Conservation (phyloP, 2,888 invertebrate genomes). For the Cloeon dipterum region DNA sequence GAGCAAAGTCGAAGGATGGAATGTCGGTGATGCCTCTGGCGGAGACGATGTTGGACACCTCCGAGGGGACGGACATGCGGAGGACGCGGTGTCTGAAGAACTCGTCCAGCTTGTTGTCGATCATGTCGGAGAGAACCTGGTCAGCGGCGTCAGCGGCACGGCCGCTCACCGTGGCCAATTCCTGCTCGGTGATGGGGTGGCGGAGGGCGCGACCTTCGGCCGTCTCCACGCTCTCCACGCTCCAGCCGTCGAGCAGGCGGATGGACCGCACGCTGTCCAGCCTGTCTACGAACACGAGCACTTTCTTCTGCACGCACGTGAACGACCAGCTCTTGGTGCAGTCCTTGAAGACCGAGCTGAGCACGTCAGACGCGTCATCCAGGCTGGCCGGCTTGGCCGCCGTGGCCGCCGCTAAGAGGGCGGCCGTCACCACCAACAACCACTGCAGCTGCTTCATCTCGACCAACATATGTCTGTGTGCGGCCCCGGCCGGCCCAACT, state of each 20-base stretch:
- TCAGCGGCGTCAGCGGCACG: slow-evolving; percentile 3
- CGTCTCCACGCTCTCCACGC: slow-evolving; percentile 5
- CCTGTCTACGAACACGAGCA: slow-evolving; percentile 28
- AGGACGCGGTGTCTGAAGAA: slow-evolving; percentile 33
- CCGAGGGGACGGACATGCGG: slow-evolving; percentile 12
- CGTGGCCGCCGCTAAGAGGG: too few species aligned
- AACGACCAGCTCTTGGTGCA: slow-evolving; percentile 31
- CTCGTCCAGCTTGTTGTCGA: slow-evolving; percentile 27
- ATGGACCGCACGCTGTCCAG: slow-evolving; percentile 28
- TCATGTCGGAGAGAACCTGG: slow-evolving; percentile 13
- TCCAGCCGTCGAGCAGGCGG: slow-evolving; percentile 15
- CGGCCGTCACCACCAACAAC: too few species aligned
- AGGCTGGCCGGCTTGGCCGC: too few species aligned
- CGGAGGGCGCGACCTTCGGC: slow-evolving; percentile 7
- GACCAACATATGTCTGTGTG: too few species aligned
- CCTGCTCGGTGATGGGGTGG: slow-evolving; percentile 6
- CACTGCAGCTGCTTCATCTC: too few species aligned
- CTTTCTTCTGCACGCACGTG: slow-evolving; percentile 29
- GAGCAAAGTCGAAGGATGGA: too few species aligned
- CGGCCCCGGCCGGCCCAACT: too few species aligned
- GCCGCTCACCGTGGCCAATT: slow-evolving; percentile 2
- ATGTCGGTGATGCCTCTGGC: too few species aligned
- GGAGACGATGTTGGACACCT: slow-evolving; percentile 8
- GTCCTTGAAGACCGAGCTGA: slow-evolving; percentile 27
- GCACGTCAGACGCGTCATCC: slow-evolving; percentile 15